These are phyloP conservation scores for Cotesia vestalis DNA, from an alignment of 1,140 invertebrate genomes.

Conservation along the genomic window DNA sequence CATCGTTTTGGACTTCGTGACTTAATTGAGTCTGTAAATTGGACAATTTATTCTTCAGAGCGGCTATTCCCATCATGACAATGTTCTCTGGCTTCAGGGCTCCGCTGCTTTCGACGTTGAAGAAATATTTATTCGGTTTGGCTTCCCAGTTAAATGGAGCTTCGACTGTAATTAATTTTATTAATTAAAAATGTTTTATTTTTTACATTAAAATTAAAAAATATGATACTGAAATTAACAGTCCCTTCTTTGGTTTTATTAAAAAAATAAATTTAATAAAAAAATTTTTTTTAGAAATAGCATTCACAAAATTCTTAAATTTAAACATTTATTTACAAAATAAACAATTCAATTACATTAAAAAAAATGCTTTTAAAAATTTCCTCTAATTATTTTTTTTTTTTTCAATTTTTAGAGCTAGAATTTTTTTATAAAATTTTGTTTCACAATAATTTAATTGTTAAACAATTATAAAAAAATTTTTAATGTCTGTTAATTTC, in stretches of 20 bases:
- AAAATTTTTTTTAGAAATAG: no score
- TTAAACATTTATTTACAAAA: no score
- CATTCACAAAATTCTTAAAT: no score
- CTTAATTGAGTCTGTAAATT: constrained; percentile 93
- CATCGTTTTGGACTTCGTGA: constrained; percentile 87
- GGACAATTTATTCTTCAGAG: constrained; percentile 94
- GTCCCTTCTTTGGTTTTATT: no score
- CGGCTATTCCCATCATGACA: constrained; percentile 91
- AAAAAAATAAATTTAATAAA: no score
- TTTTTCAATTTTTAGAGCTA: no score
- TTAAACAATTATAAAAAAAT: no score
- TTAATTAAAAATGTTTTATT: constrained; percentile 36
- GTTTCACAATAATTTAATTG: constrained; percentile 1
- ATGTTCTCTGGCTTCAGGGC: constrained; percentile 96
- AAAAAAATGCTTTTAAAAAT: no score
- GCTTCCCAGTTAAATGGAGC: constrained; percentile 92
- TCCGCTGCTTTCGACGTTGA: constrained; percentile 95
- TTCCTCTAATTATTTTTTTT: no score
- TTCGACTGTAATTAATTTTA: constrained; percentile 71
- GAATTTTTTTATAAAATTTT: neutral
- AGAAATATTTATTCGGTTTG: constrained; percentile 97
- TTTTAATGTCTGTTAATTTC: no score
- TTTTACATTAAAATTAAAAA: neutral
- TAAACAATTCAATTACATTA: no score
- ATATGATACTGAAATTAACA: no score